Conservation (phyloP, 2,888 invertebrate species). For the Diarsia dahlii region DNA sequence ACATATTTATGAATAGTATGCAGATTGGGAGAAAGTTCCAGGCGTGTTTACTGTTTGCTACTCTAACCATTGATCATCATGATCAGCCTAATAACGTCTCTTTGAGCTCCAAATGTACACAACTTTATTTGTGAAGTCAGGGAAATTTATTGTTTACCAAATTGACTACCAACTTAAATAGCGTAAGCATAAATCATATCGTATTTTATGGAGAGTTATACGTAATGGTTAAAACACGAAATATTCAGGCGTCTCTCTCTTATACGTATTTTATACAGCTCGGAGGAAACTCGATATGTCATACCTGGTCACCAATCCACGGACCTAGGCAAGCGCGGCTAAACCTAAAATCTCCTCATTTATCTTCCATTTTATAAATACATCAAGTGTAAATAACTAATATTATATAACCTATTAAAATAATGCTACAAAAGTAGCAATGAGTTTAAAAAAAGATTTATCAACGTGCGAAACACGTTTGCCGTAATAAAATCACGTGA, state of each 20-base stretch:
- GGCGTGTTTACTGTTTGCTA: constrained; percentile 23
- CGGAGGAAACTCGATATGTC: too few species aligned
- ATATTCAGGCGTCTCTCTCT: not conserved
- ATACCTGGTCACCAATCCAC: too few species aligned
- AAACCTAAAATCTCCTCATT: too few species aligned
- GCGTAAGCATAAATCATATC: not conserved
- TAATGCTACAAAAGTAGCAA: not conserved
- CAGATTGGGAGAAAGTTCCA: constrained; percentile 43
- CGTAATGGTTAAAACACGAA: not conserved
- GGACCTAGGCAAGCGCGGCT: too few species aligned
- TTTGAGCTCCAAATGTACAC: constrained; percentile 2
- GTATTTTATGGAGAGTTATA: not conserved
- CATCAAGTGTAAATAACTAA: too few species aligned
- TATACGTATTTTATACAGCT: not conserved
- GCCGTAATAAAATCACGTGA: not conserved
- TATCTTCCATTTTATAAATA: too few species aligned
- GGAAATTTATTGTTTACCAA: not conserved
- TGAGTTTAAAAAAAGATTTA: not conserved
- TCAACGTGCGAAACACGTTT: not conserved
- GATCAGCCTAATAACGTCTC: constrained; percentile 25
- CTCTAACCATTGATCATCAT: constrained; percentile 19
- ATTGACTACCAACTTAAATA: not conserved
- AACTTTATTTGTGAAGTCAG: not conserved
- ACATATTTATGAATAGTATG: constrained; percentile 58
- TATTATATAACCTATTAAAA: too few species aligned